Conservation (phyloP, 1,140 invertebrate species). For the Drosophila sechellia region DNA sequence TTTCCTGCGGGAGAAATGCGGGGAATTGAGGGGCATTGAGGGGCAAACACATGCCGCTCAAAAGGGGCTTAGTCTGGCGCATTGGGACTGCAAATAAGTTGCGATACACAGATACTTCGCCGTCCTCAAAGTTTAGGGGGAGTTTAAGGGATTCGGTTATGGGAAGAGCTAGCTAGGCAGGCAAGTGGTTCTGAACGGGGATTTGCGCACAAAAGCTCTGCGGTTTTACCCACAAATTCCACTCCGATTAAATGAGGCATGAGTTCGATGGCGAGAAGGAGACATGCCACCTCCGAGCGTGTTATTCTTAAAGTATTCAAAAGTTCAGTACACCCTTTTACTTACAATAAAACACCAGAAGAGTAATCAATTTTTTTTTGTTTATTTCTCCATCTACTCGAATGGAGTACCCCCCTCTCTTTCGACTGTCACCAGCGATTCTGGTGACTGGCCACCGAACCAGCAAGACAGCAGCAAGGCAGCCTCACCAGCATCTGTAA, state of each 20-base stretch:
- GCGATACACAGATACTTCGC: constrained; percentile 6
- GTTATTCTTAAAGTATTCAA: not conserved
- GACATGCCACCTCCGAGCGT: not conserved
- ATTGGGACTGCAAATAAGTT: constrained; percentile 29
- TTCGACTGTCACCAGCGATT: constrained; percentile 13
- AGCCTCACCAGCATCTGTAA: constrained; percentile 1
- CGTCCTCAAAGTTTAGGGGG: constrained; percentile 13
- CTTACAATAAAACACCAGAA: too few species aligned
- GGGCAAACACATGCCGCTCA: constrained; percentile 2
- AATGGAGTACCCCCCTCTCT: not conserved
- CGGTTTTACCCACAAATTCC: not conserved
- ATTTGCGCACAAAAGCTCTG: constrained; percentile 16
- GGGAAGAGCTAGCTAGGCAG: not conserved
- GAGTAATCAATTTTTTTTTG: too few species aligned
- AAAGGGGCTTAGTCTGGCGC: constrained; percentile 23
- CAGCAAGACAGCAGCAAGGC: not conserved
- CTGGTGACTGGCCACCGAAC: constrained; percentile 3
- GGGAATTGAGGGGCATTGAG: too few species aligned
- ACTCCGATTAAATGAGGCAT: not conserved
- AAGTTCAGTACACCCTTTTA: not conserved
- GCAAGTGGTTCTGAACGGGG: not conserved
- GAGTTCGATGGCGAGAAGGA: not conserved
- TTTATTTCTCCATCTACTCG: too few species aligned
- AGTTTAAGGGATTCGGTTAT: constrained; percentile 18
- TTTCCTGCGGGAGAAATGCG: constrained; percentile 3